Conservation (phyloP, 2,888 invertebrate species). For the Norana najaformis region DNA sequence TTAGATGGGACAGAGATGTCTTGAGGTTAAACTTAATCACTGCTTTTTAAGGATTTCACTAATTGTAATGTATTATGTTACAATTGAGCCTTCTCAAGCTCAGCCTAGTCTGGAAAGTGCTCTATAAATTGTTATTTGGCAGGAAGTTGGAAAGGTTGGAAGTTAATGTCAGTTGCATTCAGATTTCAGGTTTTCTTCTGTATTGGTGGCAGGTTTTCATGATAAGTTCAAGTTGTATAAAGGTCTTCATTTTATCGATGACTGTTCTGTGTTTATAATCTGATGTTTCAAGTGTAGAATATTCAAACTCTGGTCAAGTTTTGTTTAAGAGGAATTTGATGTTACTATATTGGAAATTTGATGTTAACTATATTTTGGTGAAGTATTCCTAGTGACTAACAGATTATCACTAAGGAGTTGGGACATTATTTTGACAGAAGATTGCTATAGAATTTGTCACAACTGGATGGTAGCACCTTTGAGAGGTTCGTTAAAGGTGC, state of each 20-base stretch:
- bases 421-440: no score
- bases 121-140: not conserved
- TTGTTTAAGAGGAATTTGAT: no score
- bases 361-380: not conserved
- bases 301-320: not conserved
- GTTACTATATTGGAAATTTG: no score
- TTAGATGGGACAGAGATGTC: not conserved
- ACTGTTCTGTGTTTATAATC: not conserved
- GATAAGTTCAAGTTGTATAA: not conserved
- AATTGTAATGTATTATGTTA: not conserved
- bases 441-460: no score
- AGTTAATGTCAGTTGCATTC: not conserved
- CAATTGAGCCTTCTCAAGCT: not conserved
- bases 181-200: not conserved
- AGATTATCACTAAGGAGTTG: no score
- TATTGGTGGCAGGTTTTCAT: not conserved
- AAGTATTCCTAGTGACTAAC: not conserved
- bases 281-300: not conserved
- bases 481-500: no score
- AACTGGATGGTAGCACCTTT: no score
- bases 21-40: not conserved
- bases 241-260: not conserved
- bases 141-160: not conserved
- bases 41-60: not conserved
- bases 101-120: not conserved